Evolutionary conservation across 2,797 vertebrate species (phyloP).

Genomic region (Oreochromis grahami): DNA sequence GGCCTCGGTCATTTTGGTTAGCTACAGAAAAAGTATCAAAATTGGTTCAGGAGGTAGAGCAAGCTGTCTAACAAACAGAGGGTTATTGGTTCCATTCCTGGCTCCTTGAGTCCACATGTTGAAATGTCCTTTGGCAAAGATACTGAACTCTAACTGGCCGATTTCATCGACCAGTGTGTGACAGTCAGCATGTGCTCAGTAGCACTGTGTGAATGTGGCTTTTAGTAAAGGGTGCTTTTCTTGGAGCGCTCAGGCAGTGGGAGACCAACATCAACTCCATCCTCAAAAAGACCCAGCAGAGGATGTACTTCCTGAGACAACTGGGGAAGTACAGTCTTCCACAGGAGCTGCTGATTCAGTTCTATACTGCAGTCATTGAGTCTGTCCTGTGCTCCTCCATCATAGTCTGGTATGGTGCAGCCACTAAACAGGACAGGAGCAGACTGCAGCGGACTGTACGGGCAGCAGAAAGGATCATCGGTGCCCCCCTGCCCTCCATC

Average conservation of each 20-base stretch:
- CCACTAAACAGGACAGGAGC: no score
- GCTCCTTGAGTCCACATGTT: not conserved
- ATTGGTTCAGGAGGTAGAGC: not conserved
- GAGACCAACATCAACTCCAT: no score
- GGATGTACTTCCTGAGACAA: no score
- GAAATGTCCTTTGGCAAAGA: not conserved
- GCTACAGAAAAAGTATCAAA: rapidly evolving
- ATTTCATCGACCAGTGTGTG: not conserved
- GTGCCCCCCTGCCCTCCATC: no score
- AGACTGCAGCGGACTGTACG: no score
- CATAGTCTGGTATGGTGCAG: no score
- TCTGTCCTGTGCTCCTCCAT: no score
- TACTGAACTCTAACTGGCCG: not conserved
- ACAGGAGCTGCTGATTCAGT: no score
- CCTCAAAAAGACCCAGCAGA: no score
- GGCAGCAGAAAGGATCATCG: no score
- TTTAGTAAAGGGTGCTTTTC: not conserved
- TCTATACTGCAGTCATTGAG: no score
- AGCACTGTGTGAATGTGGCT: not conserved
- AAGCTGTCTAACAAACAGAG: not conserved
- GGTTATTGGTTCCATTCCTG: not conserved
- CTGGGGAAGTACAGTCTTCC: no score
- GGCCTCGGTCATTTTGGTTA: not conserved
- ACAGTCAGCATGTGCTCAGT: not conserved
- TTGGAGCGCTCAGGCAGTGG: not conserved